Evolutionary conservation across 2,888 invertebrate genomes (phyloP), one percentile per base, ranked within the genome.

Genomic region (Rotaria sp.): DNA sequence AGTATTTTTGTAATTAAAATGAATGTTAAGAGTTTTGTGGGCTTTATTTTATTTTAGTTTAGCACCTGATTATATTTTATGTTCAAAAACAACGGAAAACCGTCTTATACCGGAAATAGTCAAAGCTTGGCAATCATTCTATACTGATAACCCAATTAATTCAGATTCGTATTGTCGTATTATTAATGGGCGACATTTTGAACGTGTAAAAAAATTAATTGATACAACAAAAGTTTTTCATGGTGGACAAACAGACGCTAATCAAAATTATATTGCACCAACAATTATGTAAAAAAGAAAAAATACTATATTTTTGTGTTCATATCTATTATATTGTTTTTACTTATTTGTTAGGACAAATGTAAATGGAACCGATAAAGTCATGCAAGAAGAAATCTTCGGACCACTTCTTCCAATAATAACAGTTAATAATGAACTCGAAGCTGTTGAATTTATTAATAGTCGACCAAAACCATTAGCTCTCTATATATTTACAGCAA

Each of bases 331-430:
- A 18, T 50, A 18, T 18, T 15, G 50, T 8, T 45, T 8, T n/a
- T 59, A n/a, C n/a, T 11, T 30, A n/a, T 35, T 18, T 30, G 2
- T 8, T 18, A 67, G 67, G 67, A 52, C 59, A n/a, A 94, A 96
- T 90, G 95, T 96, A 0, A 93, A 93, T 86, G 92, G 93, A 0
- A 92, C 92, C 1, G 96, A 96, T 92, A 93, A 89, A 4, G 88
- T 92, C 86, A 93, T 93, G 93, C 90, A 92, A 88, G 92, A 97
- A 88, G 98, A 98, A 93, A 96, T 98, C 89, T 99, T 98, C 91
- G 98, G 98, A 0, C 98, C 98, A 8, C 93, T 99, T 89, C 93
- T 99, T 88, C 98, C 98, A 0, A 94, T 99, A 87, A 91, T 96
- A 18, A 94, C 94, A 86, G 93, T 97, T 11, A 93, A 94, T 86